Evolutionary conservation across 2,888 invertebrate genomes (phyloP), one percentile per base, ranked within the genome.

Genomic region (Brachypterus glaber): DNA sequence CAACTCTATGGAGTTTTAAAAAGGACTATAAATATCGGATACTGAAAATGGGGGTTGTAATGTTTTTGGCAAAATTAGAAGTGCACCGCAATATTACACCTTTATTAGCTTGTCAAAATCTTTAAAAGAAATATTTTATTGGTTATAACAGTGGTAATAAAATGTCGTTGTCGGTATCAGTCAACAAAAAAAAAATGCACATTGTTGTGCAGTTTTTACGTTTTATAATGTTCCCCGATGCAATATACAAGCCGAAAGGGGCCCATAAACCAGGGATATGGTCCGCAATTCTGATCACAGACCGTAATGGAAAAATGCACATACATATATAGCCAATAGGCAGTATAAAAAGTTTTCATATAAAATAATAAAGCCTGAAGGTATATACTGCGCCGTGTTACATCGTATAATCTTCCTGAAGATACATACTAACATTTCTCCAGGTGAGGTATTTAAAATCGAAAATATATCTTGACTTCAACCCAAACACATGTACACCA

Each of bases 171-270:
- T 51, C 46, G 51, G 52, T 49, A 51, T 53, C 52, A 49, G 50
- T 52, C 52, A 53, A 53, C 50, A 53, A 57, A 56, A 59, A 55
- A 50, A 37, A 13, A 12, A 26, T 32, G 52, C 58, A 62, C 60
- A 60, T 56, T 59, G 62, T 62, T 52, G 58, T n/a, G 59, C 56
- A 58, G 59, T 62, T 61, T 61, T 60, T 60, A 61, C 60, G 60
- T 59, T 61, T 61, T 61, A 60, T 62, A 61, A 61, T 60, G 60
- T 61, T 56, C 54, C 52, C 57, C 52, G 52, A 46, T 54, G 60
- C 60, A 58, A 52, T 52, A 49, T 60, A 60, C 57, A 59, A 51
- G 54, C 55, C 60, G 58, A 60, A 60, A 56, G 56, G 60, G 58
- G 58, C 55, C 53, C 60, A 54, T 62, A 63, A 62, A 62, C 50